Conservation (phyloP, 2,797 vertebrate species). For the Vireo griseus region DNA sequence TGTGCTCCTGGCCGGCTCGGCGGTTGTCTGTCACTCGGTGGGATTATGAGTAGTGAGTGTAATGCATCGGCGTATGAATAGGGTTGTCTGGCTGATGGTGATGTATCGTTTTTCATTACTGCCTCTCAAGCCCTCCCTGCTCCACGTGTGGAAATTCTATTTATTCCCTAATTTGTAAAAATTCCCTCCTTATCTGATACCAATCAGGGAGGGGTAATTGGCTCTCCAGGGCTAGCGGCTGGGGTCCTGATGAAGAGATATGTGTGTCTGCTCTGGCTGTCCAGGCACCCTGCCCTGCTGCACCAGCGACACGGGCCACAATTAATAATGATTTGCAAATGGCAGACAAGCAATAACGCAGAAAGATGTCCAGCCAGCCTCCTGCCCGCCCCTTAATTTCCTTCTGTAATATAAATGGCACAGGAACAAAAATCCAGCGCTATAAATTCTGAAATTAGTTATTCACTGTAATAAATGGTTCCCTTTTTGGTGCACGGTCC, state of each 20-base stretch:
- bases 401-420: constrained; percentile 83
- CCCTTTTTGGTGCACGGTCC: constrained; percentile 37
- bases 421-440: constrained; percentile 78
- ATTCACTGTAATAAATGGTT: constrained; percentile 81
- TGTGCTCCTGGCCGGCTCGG: neutral
- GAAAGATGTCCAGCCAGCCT: constrained; percentile 82
- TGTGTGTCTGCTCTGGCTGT: constrained; percentile 82
- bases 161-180: constrained; percentile 99
- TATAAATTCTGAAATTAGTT: constrained; percentile 85
- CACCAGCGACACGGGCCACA: constrained; percentile 77
- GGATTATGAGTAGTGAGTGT: constrained; percentile 86
- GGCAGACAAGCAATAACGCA: constrained; percentile 89
- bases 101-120: constrained; percentile 99
- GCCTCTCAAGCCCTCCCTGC: constrained; percentile 92
- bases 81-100: constrained; percentile 98
- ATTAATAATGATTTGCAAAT: constrained; percentile 97
- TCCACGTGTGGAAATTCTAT: constrained; percentile 99
- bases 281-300: constrained; percentile 78
- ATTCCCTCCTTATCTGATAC: constrained; percentile 94
- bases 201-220: constrained; percentile 99
- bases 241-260: constrained; percentile 98
- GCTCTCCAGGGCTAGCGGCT: constrained; percentile 89
- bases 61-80: constrained; percentile 96
- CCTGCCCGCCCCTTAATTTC: constrained; percentile 82
- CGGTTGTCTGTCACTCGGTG: constrained; percentile 57